These are phyloP conservation scores for Centrocercus urophasianus DNA, from an alignment of 2,113 vertebrate genomes.

Conservation along the genomic window DNA sequence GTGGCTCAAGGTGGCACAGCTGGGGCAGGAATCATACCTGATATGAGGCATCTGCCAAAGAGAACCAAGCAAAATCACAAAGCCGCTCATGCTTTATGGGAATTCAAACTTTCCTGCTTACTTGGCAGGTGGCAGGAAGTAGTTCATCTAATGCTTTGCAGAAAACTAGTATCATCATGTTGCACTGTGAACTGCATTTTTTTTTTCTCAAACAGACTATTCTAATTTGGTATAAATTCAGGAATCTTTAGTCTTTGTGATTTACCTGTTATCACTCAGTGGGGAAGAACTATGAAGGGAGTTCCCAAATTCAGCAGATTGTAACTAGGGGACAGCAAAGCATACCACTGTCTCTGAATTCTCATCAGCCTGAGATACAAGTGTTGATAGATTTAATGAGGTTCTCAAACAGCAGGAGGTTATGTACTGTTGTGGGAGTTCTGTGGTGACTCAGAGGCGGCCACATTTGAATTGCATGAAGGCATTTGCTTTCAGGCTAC, in stretches of 20 bases:
- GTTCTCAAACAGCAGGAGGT: background rate
- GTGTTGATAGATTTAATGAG: background rate
- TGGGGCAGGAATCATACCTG: background rate
- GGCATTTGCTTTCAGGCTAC: background rate
- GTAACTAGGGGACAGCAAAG: slow-evolving; percentile 26
- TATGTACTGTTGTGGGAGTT: background rate
- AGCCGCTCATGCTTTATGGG: background rate
- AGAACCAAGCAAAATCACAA: background rate
- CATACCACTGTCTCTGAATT: background rate
- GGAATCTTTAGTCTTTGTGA: background rate
- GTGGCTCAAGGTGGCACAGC: background rate
- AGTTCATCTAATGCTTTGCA: background rate
- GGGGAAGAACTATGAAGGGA: background rate
- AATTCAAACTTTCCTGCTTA: background rate
- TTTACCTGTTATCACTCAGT: background rate
- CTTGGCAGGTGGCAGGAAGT: background rate
- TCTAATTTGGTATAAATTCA: background rate
- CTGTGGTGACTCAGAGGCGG: background rate
- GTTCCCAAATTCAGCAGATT: background rate
- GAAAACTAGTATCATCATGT: background rate
- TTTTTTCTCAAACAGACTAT: background rate
- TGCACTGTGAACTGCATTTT: background rate
- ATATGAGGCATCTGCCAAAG: background rate
- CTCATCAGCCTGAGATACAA: background rate
- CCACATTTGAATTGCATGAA: background rate